Conservation (phyloP, 2,888 invertebrate genomes). For the Drosophila maculinotata region DNA sequence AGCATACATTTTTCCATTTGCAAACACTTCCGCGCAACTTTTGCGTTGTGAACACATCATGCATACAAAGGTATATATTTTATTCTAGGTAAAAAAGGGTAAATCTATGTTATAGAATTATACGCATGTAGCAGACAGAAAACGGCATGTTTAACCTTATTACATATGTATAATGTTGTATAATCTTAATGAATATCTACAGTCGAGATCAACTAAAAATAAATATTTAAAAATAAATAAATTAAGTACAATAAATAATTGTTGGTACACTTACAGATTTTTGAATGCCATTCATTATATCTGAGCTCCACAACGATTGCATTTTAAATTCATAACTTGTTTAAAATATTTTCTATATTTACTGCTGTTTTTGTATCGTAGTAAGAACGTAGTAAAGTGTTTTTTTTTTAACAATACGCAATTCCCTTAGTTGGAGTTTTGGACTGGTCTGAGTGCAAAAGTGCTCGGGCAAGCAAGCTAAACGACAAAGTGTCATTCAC, state of each 20-base stretch:
- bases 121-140: no score
- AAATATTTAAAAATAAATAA: no score
- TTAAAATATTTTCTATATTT: background rate
- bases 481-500: slow-evolving; percentile 57
- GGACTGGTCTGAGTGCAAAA: slow-evolving; percentile 22
- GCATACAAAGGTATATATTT: background rate
- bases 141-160: no score
- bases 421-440: slow-evolving; percentile 1
- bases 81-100: background rate
- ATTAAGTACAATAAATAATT: no score
- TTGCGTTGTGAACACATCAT: slow-evolving; percentile 1
- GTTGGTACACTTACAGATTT: no score
- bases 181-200: no score
- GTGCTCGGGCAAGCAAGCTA: slow-evolving; percentile 9
- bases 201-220: no score
- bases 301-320: no score
- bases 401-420: background rate
- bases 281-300: no score
- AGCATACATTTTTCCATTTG: slow-evolving; percentile 23
- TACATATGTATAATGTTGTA: no score
- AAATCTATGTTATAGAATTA: no score
- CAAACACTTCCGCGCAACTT: slow-evolving; percentile 20
- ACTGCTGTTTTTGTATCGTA: background rate
- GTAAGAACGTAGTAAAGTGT: background rate
- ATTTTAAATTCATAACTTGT: no score